Percentiles rank a stretch among this genome's conserved stretches.
Evolutionary conservation across 2,797 vertebrate species (phyloP).

Genomic region (Sebastes minor): DNA sequence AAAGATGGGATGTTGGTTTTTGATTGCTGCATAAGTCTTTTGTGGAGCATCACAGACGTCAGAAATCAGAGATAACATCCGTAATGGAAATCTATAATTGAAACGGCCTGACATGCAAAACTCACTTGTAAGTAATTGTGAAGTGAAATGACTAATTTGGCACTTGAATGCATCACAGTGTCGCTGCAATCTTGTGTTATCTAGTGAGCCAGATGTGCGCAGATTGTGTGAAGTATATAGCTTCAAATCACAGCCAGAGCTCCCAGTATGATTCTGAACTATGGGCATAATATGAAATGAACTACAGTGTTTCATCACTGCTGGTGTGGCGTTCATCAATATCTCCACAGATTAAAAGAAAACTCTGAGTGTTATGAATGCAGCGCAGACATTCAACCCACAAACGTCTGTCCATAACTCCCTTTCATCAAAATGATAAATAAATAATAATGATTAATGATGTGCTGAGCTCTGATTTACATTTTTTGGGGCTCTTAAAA

Average conservation of each 20-base stretch:
- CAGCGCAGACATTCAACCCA: background rate
- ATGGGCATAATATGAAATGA: conserved; percentile 1
- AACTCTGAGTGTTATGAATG: background rate
- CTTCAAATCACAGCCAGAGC: background rate
- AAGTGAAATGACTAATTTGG: background rate
- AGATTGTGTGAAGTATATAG: background rate
- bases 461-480: conserved; percentile 16
- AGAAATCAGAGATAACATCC: background rate
- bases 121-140: background rate
- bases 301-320: background rate
- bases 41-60: background rate
- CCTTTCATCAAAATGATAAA: conserved; percentile 34
- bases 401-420: background rate
- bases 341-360: conserved; percentile 13
- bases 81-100: background rate
- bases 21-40: background rate
- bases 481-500: conserved; percentile 44
- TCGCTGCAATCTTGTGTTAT: background rate
- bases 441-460: background rate
- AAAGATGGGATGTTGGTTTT: background rate
- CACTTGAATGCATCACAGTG: background rate
- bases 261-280: background rate
- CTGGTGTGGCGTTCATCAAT: conserved; percentile 3
- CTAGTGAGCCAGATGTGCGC: background rate
- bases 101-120: background rate